These are phyloP conservation scores for Prenolepis imparis DNA, from an alignment of 2,888 invertebrate species.

Conservation along the genomic window DNA sequence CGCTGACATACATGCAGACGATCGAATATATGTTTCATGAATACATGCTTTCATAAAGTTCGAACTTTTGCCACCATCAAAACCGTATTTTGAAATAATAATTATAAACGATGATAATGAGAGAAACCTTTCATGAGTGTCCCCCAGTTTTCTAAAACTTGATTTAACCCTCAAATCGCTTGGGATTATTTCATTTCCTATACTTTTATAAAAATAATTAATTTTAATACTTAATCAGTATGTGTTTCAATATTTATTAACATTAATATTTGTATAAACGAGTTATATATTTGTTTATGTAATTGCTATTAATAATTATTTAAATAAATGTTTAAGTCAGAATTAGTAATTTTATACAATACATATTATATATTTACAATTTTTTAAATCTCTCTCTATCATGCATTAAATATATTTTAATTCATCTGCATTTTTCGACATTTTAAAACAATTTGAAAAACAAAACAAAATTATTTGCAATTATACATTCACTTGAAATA, in stretches of 20 bases:
- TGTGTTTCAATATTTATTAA: background rate
- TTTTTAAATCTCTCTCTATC: background rate
- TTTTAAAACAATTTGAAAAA: background rate
- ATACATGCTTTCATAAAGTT: background rate
- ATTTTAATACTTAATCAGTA: background rate
- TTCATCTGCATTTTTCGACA: background rate
- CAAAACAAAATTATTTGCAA: background rate
- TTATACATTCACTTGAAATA: background rate
- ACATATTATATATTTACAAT: background rate
- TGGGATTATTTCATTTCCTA: background rate
- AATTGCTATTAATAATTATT: background rate
- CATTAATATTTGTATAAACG: background rate
- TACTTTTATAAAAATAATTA: background rate
- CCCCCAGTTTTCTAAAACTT: background rate
- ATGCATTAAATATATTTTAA: background rate
- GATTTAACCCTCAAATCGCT: background rate
- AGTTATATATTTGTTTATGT: background rate
- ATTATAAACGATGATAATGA: constrained; percentile 3
- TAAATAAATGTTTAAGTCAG: background rate
- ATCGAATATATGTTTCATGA: background rate
- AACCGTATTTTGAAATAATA: constrained; percentile 10
- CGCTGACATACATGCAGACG: background rate
- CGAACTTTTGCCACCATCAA: background rate
- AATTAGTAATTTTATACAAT: background rate
- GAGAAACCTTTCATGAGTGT: background rate